Evolutionary conservation across 2,888 invertebrate genomes (phyloP).

Genomic region (Isoperla grammatica): DNA sequence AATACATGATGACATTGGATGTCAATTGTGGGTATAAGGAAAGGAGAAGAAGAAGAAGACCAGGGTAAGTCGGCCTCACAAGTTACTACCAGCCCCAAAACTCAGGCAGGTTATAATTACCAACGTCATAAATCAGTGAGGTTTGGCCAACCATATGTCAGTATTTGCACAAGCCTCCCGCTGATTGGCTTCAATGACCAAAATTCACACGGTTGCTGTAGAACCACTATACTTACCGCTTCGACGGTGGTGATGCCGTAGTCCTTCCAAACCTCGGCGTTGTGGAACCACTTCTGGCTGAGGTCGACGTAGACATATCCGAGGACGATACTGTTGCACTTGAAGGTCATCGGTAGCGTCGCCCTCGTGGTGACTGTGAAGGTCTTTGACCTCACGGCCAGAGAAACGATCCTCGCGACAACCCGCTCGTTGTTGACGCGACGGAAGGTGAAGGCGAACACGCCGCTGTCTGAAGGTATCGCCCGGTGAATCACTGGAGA

Average conservation of each 20-base stretch:
- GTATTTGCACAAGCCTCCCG: too few relatives aligned
- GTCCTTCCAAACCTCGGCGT: slow-evolving; percentile 44
- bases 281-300: slow-evolving; percentile 44
- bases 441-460: slow-evolving; percentile 47
- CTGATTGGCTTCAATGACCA: too few relatives aligned
- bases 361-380: slow-evolving; percentile 42
- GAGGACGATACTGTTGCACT: slow-evolving; percentile 40
- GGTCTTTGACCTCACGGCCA: slow-evolving; percentile 43
- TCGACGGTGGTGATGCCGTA: slow-evolving; percentile 47
- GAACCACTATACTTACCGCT: slow-evolving; percentile 43
- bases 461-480: slow-evolving; percentile 43
- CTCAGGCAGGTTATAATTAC: too few relatives aligned
- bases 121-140: too few relatives aligned
- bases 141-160: too few relatives aligned
- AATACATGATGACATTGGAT: too few relatives aligned
- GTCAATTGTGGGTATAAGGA: too few relatives aligned
- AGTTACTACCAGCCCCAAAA: too few relatives aligned
- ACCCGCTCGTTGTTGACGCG: slow-evolving; percentile 43
- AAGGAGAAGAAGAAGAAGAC: too few relatives aligned
- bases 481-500: slow-evolving; percentile 39
- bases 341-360: slow-evolving; percentile 39
- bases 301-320: slow-evolving; percentile 50
- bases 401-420: slow-evolving; percentile 45
- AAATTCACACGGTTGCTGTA: too few relatives aligned
- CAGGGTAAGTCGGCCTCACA: too few relatives aligned